Conservation (phyloP, 2,113 vertebrate species). For the Saimiri boliviensis region DNA sequence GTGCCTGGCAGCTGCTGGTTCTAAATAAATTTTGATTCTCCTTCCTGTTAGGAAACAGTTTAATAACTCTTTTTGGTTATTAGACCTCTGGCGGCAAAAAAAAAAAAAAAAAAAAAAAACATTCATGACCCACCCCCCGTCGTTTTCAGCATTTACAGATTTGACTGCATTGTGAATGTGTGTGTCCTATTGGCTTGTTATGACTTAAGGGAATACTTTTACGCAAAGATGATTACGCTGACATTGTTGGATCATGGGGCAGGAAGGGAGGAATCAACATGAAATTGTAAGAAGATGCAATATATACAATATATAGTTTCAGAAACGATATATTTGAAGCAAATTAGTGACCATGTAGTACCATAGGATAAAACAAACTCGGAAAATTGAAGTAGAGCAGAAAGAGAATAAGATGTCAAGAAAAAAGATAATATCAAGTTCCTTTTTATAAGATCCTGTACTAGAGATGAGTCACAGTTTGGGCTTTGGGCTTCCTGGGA, state of each 20-base stretch:
- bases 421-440: neutral
- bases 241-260: neutral
- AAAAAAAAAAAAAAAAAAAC: neutral
- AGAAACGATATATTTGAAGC: neutral
- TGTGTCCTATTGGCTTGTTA: neutral
- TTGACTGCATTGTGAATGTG: neutral
- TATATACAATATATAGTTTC: neutral
- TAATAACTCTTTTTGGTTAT: slow-evolving; percentile 15
- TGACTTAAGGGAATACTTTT: neutral
- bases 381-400: slow-evolving; percentile 10
- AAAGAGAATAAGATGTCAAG: neutral
- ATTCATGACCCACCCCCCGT: neutral
- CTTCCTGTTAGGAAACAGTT: neutral
- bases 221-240: neutral
- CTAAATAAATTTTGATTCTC: neutral
- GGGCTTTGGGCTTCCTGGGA: neutral
- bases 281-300: slow-evolving; percentile 12
- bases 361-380: neutral
- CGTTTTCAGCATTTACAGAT: neutral
- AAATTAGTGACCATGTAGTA: neutral
- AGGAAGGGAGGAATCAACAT: neutral
- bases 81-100: neutral
- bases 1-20: neutral
- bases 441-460: neutral
- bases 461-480: neutral